These are phyloP conservation scores for Epsilonema sp. DNA, from an alignment of 2,888 invertebrate genomes.

Conservation along the genomic window DNA sequence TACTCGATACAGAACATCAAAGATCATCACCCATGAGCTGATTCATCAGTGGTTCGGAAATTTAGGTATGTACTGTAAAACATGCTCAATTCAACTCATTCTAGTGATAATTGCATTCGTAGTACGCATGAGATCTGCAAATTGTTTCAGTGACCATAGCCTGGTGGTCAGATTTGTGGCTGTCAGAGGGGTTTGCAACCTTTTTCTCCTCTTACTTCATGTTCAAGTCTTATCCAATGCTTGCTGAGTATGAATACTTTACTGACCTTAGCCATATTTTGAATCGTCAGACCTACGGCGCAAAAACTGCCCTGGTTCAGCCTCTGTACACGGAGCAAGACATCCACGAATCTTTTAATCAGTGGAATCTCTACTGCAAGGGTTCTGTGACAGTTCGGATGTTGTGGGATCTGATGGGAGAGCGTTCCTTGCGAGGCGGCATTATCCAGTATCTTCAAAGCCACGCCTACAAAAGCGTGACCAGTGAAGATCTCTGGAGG, in stretches of 20 bases:
- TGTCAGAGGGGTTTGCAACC: constrained; percentile 30
- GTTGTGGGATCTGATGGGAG: neutral
- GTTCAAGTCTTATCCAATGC: constrained; percentile 15
- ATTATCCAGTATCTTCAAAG: constrained; percentile 2
- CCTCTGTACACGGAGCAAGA: neutral
- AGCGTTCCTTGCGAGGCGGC: neutral
- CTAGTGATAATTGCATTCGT: too few species aligned
- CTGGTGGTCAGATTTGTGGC: constrained; percentile 29
- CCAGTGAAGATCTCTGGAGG: neutral
- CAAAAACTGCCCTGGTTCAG: neutral
- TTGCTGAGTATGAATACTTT: constrained; percentile 19
- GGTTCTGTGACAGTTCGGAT: constrained; percentile 3
- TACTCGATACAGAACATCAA: constrained; percentile 21
- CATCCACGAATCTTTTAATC: neutral
- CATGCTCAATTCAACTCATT: too few species aligned
- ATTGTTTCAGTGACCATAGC: constrained; percentile 26
- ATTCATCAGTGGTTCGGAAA: constrained; percentile 33
- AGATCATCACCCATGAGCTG: constrained; percentile 33
- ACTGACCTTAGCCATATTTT: neutral
- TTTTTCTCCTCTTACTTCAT: constrained; percentile 25
- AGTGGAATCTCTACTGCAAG: constrained; percentile 5
- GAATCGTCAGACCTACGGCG: neutral
- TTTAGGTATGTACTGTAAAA: too few species aligned
- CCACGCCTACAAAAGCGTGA: neutral
- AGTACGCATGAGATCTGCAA: too few species aligned